Base-by-base conservation (phyloP, 2,888 invertebrate species). In the Ennomos fuscantarius region DNA sequence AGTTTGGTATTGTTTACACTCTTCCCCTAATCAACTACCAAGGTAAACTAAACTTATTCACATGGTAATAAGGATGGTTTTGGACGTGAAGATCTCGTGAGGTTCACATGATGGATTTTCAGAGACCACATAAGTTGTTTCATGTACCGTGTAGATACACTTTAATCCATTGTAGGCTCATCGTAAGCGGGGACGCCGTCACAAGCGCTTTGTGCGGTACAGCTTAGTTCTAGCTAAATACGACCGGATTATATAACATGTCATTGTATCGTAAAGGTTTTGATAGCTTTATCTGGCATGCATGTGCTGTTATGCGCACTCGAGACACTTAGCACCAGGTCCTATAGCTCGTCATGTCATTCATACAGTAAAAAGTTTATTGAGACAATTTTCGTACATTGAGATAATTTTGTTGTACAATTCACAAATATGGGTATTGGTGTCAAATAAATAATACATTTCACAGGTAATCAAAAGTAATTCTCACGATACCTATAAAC, bases 101-200 rank as follows among this genome's bases (percentile, higher is more conserved):
- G 34, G 47, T n/a, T 48, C 9, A 9, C 10, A 56, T 39, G 45
- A 60, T 48, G 46, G 57, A 54, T 51, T 56, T 61, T 37, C 48
- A 46, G 42, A 43, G 42, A 43, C 35, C 52, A 55, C 42, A 45
- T 47, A 54, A 54, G 40, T 52, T 53, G 55, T 54, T 57, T 45
- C 44, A 40, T 60, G 52, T 53, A 40, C n/a, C 34, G 55, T 37
- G 42, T 55, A 55, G 44, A 52, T 55, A 55, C 54, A 40, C 42
- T 63, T 65, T 69, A 74, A 74, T 72, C 68, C 58, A 34, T 62
- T 68, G 69, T 67, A 67, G 66, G 70, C 68, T 70, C 63, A 60
- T 48, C 62, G 66, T 66, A 57, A 53, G 51, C 58, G 32, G 57
- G 56, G 57, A 61, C 60, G 64, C 55, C 68, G 63, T 62, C 64